phyloP scores from a whole-genome alignment of 1,140 invertebrate species.

The Drosophila lacteicornis region DNA sequence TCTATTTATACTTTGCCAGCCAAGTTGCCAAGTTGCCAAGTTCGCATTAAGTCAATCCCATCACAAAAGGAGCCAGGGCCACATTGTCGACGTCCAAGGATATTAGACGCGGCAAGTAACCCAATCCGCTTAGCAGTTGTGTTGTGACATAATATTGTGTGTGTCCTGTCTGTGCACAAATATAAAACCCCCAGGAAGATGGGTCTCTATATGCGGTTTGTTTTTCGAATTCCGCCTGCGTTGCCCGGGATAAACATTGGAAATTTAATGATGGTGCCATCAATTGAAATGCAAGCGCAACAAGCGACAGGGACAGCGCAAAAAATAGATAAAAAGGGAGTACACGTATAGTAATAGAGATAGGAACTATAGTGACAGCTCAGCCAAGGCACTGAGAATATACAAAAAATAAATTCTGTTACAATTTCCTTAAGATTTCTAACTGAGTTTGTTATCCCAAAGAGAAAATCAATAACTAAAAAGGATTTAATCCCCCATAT shows the following conservation, averaged over 20 bases:
- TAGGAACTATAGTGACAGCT: slow-evolving; percentile 5
- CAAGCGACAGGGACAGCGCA: slow-evolving; percentile 13
- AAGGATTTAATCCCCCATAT: fast-evolving
- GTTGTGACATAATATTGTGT: slow-evolving; percentile 21
- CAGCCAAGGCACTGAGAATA: background rate
- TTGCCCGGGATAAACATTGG: slow-evolving; percentile 27
- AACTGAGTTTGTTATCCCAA: too few relatives aligned
- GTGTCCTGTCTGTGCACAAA: background rate
- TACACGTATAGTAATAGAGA: background rate
- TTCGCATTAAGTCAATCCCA: slow-evolving; percentile 57
- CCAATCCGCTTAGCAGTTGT: slow-evolving; percentile 51
- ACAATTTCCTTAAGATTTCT: too few relatives aligned
- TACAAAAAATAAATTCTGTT: background rate
- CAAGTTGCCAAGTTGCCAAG: slow-evolving; percentile 18
- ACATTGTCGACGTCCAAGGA: slow-evolving; percentile 22
- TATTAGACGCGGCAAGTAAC: slow-evolving; percentile 31
- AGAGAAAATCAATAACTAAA: too few relatives aligned
- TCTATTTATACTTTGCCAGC: slow-evolving; percentile 30
- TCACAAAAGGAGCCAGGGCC: slow-evolving; percentile 46
- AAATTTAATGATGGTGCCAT: slow-evolving; percentile 63
- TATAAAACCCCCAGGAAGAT: background rate
- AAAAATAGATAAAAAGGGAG: slow-evolving; percentile 8
- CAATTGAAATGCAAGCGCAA: slow-evolving; percentile 42
- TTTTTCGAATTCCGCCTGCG: slow-evolving; percentile 38
- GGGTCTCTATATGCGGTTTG: slow-evolving; percentile 16